phyloP scores from a whole-genome alignment of 2,113 vertebrate genomes.

The Cervus canadensis region DNA sequence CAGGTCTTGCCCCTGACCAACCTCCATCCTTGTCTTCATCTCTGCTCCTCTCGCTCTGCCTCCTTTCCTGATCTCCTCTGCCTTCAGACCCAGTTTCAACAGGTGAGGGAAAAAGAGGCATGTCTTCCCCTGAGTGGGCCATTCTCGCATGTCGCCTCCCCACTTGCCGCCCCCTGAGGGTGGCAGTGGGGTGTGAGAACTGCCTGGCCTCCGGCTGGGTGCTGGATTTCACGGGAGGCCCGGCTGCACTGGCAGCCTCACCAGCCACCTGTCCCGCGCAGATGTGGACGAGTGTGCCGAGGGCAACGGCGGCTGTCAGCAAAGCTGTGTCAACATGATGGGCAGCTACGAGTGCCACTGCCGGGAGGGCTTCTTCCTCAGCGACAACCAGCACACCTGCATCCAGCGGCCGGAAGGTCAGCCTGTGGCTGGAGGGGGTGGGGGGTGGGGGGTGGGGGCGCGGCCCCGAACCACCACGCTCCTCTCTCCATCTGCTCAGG shows the following conservation, averaged over 20 bases:
- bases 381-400: constrained; percentile 99
- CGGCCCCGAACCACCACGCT: rapidly evolving
- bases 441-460: background rate
- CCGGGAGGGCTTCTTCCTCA: constrained; percentile 96
- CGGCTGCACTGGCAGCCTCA: background rate
- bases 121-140: background rate
- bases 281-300: constrained; percentile 97
- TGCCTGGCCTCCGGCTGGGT: background rate
- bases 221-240: background rate
- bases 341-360: constrained; percentile 98
- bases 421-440: background rate
- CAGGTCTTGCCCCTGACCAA: background rate
- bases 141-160: background rate
- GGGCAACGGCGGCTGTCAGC: constrained; percentile 96
- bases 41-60: background rate
- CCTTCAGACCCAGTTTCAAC: background rate
- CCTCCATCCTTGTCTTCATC: background rate
- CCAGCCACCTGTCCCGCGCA: constrained; percentile 62
- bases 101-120: constrained; percentile 90
- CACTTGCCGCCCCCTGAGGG: background rate
- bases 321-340: constrained; percentile 99
- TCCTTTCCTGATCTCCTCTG: background rate
- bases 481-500: background rate
- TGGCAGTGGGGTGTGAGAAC: background rate
- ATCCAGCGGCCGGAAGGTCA: constrained; percentile 98